Conservation (phyloP, 2,888 invertebrate genomes). For the Acrobasis suavella region DNA sequence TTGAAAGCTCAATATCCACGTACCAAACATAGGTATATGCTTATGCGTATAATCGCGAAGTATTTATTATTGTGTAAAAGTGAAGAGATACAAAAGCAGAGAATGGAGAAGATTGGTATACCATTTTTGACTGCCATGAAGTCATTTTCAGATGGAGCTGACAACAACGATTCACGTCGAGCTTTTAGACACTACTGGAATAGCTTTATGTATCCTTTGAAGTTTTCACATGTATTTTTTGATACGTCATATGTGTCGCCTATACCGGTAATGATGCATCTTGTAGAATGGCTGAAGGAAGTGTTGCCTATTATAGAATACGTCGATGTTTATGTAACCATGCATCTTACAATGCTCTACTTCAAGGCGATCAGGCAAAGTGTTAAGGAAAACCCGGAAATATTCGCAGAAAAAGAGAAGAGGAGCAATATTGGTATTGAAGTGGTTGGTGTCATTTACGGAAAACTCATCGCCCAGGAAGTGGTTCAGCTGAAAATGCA, state of each 20-base stretch:
- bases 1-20: slow-evolving; percentile 3
- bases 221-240: slow-evolving; percentile 50
- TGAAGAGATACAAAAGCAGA: slow-evolving; percentile 39
- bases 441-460: slow-evolving; percentile 50
- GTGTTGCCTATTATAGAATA: slow-evolving; percentile 48
- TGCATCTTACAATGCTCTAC: slow-evolving; percentile 59
- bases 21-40: slow-evolving; percentile 25
- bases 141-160: slow-evolving; percentile 24
- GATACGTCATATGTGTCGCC: slow-evolving; percentile 43
- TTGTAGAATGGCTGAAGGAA: slow-evolving; percentile 43
- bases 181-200: slow-evolving; percentile 30
- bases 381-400: slow-evolving; percentile 41
- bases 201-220: slow-evolving; percentile 41
- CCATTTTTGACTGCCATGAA: slow-evolving; percentile 46
- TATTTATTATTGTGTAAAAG: slow-evolving; percentile 48
- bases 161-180: slow-evolving; percentile 13
- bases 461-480: slow-evolving; percentile 49
- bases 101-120: slow-evolving; percentile 41
- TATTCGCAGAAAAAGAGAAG: slow-evolving; percentile 41
- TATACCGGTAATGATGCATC: slow-evolving; percentile 47
- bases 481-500: slow-evolving; percentile 39
- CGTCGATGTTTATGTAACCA: slow-evolving; percentile 42
- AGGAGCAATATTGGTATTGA: slow-evolving; percentile 42
- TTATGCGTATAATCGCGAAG: slow-evolving; percentile 48
- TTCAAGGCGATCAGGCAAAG: slow-evolving; percentile 50